phyloP scores from a whole-genome alignment of 2,797 vertebrate species.

The Podarcis lilfordi region DNA sequence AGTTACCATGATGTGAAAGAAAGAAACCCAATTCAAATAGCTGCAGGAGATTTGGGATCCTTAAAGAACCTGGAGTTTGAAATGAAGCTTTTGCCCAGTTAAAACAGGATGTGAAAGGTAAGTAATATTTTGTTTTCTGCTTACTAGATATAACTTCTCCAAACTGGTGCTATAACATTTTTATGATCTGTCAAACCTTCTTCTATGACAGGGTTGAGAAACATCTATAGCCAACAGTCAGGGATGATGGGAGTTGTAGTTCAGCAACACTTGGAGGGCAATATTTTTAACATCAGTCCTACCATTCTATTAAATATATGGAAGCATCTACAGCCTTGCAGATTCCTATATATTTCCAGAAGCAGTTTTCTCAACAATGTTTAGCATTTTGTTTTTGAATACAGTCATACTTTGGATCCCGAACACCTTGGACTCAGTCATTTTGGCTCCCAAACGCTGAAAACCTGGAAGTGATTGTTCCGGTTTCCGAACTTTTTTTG shows the following conservation, averaged over 20 bases:
- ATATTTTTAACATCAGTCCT: neutral
- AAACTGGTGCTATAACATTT: neutral
- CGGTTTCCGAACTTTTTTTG: too few relatives aligned
- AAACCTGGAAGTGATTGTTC: too few relatives aligned
- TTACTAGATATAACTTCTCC: neutral
- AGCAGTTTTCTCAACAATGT: neutral
- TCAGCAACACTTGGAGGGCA: neutral
- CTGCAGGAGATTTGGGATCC: too few relatives aligned
- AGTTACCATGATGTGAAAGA: too few relatives aligned
- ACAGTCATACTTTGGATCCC: too few relatives aligned
- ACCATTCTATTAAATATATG: neutral
- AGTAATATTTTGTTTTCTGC: neutral
- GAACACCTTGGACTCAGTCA: too few relatives aligned
- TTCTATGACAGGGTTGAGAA: neutral
- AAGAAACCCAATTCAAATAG: too few relatives aligned
- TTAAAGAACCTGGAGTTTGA: too few relatives aligned
- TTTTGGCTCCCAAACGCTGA: too few relatives aligned
- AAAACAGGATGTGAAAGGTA: too few relatives aligned
- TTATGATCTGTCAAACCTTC: neutral
- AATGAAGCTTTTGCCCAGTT: too few relatives aligned
- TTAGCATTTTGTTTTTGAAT: neutral
- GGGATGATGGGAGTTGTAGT: neutral
- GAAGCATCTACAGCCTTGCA: neutral
- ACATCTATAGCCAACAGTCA: neutral
- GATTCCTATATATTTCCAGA: neutral